Evolutionary conservation across 2,113 vertebrate genomes (phyloP).

Genomic region (Poeciliopsis retropinna): DNA sequence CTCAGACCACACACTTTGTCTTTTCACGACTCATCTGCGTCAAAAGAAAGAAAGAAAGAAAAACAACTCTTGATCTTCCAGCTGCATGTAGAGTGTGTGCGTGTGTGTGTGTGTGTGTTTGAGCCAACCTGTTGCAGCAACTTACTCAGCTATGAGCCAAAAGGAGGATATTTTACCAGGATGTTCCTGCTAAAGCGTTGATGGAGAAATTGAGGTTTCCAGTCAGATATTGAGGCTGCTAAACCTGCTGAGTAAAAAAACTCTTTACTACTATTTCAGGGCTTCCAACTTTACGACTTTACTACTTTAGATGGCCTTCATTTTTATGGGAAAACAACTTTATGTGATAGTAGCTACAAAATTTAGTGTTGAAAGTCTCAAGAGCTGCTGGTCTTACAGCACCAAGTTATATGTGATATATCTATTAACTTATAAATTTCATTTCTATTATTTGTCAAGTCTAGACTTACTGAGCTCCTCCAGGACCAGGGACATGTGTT

Average conservation of each 20-base stretch:
- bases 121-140: slow-evolving; percentile 47
- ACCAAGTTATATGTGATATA: slow-evolving; percentile 8
- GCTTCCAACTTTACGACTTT: not conserved
- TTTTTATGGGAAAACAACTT: too few relatives aligned
- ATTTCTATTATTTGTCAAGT: slow-evolving; percentile 36
- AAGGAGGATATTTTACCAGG: slow-evolving; percentile 59
- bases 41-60: slow-evolving; percentile 19
- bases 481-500: slow-evolving; percentile 87
- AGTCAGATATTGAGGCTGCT: slow-evolving; percentile 24
- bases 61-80: slow-evolving; percentile 50
- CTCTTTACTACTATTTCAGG: not conserved
- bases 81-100: slow-evolving; percentile 22
- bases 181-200: slow-evolving; percentile 45
- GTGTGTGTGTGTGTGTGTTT: slow-evolving; percentile 2
- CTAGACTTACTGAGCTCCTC: slow-evolving; percentile 51
- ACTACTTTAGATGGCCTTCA: not conserved
- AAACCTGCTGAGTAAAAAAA: not conserved
- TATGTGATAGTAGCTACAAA: too few relatives aligned
- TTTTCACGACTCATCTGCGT: slow-evolving; percentile 42
- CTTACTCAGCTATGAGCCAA: slow-evolving; percentile 49
- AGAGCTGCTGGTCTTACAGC: not conserved
- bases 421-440: slow-evolving; percentile 25
- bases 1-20: slow-evolving; percentile 56
- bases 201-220: slow-evolving; percentile 30
- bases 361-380: too few relatives aligned